Evolutionary conservation across 2,113 vertebrate species (phyloP), one percentile per base, ranked within the genome.

Genomic region (Ammodytes dubius): DNA sequence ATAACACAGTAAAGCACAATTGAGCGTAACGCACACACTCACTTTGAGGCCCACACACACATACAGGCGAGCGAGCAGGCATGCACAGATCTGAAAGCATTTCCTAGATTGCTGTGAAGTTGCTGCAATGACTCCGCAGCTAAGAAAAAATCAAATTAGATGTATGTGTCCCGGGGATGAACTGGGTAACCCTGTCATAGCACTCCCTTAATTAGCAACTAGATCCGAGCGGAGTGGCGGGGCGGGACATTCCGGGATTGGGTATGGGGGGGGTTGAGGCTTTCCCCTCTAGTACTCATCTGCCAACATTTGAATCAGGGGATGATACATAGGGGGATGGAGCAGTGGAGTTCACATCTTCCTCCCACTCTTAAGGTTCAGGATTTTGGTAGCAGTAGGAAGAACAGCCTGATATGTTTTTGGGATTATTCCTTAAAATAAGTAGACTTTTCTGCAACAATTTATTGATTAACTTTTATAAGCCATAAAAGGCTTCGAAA

Each of bases 161-260:
- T 92, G 90, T 86, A 82, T 72, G 66, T 94, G 88, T 66, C 84
- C 90, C 79, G 40, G 57, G 74, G 79, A 67, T 88, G 74, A 89
- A 88, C 82, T 42, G 67, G 43, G 52, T 63, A 88, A 86, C 88
- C 89, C 90, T 84, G 81, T 86, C 85, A 90, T 70, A 89, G 94
- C 80, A 88, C 86, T 93, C 54, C 45, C 85, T 87, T 95, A 93
- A 95, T 95, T 92, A 94, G 78, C 81, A 69, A 57, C 80, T 70
- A 82, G 73, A 92, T 91, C 77, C 74, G 78, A 82, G 83, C 83
- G 68, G 27, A 88, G 82, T 91, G 91, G 76, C 82, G 74, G 68
- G 79, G 74, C 17, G 27, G 66, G 68, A 79, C 74, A 74, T 81
- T 75, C 70, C 57, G 77, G 80, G 75, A 89, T 88, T 82, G 80